phyloP scores from a whole-genome alignment of 92 coral and sea anemone species.

The Phenganax stokvisi region DNA sequence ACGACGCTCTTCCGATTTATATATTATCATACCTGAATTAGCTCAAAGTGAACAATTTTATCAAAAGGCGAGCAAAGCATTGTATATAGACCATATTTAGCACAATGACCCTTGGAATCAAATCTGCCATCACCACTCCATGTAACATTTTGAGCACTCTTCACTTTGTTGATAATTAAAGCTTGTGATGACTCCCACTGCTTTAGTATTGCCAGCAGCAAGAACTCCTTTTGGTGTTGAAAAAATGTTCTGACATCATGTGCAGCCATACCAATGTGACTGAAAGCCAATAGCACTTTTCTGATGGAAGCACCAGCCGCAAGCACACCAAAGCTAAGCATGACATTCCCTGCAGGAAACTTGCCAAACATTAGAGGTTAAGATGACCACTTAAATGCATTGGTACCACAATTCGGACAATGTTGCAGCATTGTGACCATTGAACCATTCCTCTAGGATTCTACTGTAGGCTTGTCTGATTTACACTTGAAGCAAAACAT shows the following conservation, averaged over 20 bases:
- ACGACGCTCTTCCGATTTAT: too few relatives aligned
- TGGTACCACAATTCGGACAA: conserved; percentile 30
- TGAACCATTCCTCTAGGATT: conserved; percentile 27
- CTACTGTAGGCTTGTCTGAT: background rate
- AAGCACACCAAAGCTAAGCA: conserved; percentile 32
- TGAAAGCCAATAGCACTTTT: background rate
- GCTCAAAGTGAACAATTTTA: conserved; percentile 10
- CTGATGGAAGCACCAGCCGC: conserved; percentile 31
- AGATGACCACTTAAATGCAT: conserved; percentile 30
- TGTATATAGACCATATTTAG: background rate
- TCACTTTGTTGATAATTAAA: background rate
- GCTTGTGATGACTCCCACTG: background rate
- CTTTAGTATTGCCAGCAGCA: background rate
- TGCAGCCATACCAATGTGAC: background rate
- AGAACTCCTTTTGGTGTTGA: background rate
- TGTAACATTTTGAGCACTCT: background rate
- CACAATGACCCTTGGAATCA: background rate
- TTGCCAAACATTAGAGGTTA: conserved; percentile 37
- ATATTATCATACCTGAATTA: background rate
- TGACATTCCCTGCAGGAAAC: conserved; percentile 39
- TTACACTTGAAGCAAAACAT: conserved; percentile 36
- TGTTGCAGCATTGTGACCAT: conserved; percentile 32
- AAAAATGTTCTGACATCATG: background rate
- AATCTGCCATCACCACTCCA: background rate
- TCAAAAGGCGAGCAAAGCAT: background rate